Conservation (phyloP, 2,113 vertebrate species). For the Aptenodytes patagonicus region DNA sequence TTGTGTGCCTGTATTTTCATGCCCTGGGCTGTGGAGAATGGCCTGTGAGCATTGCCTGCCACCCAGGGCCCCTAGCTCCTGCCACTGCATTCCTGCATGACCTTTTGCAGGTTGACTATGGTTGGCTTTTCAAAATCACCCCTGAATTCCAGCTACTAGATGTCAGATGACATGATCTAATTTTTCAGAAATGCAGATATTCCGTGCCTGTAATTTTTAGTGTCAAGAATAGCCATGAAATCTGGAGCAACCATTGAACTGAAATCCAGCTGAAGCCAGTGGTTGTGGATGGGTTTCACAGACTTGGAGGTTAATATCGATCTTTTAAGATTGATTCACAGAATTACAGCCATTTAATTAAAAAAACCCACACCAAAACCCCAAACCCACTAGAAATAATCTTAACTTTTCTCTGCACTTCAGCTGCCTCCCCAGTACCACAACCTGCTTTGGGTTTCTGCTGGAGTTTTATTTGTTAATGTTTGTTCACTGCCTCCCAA, state of each 20-base stretch:
- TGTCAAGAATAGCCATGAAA: neutral
- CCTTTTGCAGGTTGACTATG: neutral
- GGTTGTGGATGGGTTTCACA: neutral
- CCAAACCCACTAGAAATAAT: neutral
- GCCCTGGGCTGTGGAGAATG: accelerated
- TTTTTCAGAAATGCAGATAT: neutral
- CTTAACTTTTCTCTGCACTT: neutral
- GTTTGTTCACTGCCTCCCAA: neutral
- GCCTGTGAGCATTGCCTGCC: neutral
- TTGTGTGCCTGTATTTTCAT: neutral
- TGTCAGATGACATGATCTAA: neutral
- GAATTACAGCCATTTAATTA: neutral
- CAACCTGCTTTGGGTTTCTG: neutral
- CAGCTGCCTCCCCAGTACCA: neutral
- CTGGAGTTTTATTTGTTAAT: neutral
- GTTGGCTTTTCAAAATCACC: neutral
- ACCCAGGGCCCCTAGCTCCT: neutral
- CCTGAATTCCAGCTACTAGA: neutral
- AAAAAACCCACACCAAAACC: neutral
- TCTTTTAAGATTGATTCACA: neutral
- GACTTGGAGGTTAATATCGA: neutral
- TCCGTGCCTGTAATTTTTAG: neutral
- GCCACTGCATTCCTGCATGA: accelerated
- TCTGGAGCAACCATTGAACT: neutral
- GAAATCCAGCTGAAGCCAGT: neutral